Percentiles rank a stretch among this genome's conserved stretches.
phyloP scores from a whole-genome alignment of 1,140 invertebrate species.

The Neomicropteryx cornuta region DNA sequence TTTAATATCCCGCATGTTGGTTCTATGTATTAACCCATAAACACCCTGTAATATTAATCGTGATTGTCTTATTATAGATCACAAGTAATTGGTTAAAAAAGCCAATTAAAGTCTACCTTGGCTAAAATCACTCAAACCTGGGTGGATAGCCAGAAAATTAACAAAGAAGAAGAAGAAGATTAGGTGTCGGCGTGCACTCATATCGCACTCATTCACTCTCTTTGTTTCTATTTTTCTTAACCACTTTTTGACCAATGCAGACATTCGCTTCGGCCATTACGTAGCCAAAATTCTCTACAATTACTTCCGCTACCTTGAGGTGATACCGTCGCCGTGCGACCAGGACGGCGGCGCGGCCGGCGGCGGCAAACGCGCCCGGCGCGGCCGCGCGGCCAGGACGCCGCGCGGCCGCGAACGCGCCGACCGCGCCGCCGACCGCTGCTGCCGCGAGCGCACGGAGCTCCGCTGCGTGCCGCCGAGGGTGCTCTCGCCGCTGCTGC shows the following conservation, averaged over 20 bases:
- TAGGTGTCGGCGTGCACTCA: no score
- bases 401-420: slow-evolving; percentile 12
- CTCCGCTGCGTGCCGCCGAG: slow-evolving; percentile 16
- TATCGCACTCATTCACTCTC: no score
- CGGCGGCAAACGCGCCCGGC: slow-evolving; percentile 18
- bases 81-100: no score
- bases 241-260: slow-evolving; percentile 13
- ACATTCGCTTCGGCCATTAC: slow-evolving; percentile 28
- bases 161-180: no score
- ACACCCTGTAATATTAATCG: no score
- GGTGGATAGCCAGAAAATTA: no score
- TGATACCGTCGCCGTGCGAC: slow-evolving; percentile 23
- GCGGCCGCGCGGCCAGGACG: slow-evolving; percentile 15
- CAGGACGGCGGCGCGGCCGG: slow-evolving; percentile 20
- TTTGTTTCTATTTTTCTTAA: no score
- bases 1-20: no score
- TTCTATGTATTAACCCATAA: no score
- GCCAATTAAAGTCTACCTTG: no score
- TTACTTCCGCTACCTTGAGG: slow-evolving; percentile 28
- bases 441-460: slow-evolving; percentile 25
- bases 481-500: slow-evolving; percentile 24
- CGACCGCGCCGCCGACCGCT: slow-evolving; percentile 23
- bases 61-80: no score
- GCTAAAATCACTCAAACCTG: no score
- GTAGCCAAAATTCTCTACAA: slow-evolving; percentile 29